Conservation (phyloP, 1,140 invertebrate species). For the Palaemon carinicauda region DNA sequence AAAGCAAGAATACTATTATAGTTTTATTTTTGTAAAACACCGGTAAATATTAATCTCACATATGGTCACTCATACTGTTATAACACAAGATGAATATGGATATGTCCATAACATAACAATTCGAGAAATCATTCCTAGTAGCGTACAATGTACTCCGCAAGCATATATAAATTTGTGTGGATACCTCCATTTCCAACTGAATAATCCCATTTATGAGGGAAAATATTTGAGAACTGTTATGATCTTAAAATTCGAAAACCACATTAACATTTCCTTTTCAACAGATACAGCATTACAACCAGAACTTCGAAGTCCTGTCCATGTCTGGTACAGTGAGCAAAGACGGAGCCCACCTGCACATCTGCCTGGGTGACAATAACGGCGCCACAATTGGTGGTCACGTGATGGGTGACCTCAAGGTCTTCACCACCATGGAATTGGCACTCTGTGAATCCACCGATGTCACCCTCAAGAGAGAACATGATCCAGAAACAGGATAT, state of each 20-base stretch:
- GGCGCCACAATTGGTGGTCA: slow-evolving; percentile 66
- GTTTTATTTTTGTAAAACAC: no score
- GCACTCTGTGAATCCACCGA: slow-evolving; percentile 64
- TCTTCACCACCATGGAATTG: slow-evolving; percentile 67
- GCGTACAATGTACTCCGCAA: neutral
- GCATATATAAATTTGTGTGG: neutral
- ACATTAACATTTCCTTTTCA: no score
- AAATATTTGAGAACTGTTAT: no score
- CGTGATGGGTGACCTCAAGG: slow-evolving; percentile 65
- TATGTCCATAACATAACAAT: no score
- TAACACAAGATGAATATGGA: no score
- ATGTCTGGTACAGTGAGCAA: slow-evolving; percentile 65
- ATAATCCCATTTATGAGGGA: neutral
- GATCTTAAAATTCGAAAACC: neutral
- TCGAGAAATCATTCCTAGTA: no score
- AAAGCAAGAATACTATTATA: no score
- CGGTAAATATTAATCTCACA: no score
- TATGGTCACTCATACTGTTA: no score
- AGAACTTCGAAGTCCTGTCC: slow-evolving; percentile 66
- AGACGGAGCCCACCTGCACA: slow-evolving; percentile 65
- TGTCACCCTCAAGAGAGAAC: slow-evolving; percentile 62
- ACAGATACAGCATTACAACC: slow-evolving; percentile 62
- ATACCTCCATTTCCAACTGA: neutral
- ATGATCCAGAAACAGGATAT: slow-evolving; percentile 63
- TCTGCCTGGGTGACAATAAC: slow-evolving; percentile 63